Evolutionary conservation across 2,113 vertebrate species (phyloP).

Genomic region (Prinia subflava): DNA sequence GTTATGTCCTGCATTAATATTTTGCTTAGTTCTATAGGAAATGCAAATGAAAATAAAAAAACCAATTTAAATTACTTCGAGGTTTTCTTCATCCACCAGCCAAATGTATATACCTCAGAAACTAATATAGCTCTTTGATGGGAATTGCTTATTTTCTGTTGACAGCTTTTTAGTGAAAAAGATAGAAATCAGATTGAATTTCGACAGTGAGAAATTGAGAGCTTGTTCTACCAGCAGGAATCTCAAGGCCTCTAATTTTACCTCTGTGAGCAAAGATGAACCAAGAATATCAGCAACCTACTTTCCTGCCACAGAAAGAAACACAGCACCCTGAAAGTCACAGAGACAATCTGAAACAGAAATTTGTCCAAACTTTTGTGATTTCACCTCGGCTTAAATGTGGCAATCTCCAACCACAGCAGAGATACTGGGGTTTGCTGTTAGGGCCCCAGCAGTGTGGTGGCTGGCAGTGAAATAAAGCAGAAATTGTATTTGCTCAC

Average conservation of each 20-base stretch:
- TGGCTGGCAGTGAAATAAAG: not conserved
- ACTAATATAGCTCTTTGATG: conserved; percentile 67
- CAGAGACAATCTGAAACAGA: not conserved
- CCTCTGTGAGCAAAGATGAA: conserved; percentile 73
- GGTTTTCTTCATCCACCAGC: conserved; percentile 26
- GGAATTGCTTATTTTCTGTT: conserved; percentile 80
- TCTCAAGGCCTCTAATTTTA: conserved; percentile 78
- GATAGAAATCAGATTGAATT: conserved; percentile 84
- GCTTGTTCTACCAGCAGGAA: conserved; percentile 77
- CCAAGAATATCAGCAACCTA: conserved; percentile 69
- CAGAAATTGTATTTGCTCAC: not conserved
- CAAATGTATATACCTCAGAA: conserved; percentile 62
- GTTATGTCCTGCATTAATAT: conserved; percentile 32
- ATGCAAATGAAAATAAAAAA: conserved; percentile 63
- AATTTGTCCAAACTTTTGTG: not conserved
- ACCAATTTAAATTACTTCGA: conserved; percentile 61
- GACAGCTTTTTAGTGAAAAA: conserved; percentile 81
- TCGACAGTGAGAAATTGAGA: conserved; percentile 80
- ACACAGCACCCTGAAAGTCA: conserved; percentile 49
- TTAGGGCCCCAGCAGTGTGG: not conserved
- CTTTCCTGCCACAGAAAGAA: conserved; percentile 30
- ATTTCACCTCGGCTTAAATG: not conserved
- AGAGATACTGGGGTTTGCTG: not conserved
- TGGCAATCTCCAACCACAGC: not conserved
- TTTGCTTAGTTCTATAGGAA: conserved; percentile 57